phyloP scores from a whole-genome alignment of 2,888 invertebrate genomes.

The Phortica magna region DNA sequence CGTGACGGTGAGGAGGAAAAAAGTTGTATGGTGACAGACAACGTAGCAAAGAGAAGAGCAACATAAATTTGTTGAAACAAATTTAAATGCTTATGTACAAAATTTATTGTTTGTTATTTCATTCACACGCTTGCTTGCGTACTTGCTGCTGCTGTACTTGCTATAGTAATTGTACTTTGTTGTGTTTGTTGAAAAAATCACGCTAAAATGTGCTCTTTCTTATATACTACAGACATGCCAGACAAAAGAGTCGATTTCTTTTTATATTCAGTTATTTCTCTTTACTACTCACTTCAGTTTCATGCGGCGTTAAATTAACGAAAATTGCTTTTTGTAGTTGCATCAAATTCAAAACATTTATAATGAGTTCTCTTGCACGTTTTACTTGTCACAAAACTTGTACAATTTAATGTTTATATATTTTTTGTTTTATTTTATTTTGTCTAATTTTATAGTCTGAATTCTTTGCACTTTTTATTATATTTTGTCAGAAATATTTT shows the following conservation, averaged over 20 bases:
- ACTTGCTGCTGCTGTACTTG: background rate
- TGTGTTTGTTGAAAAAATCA: background rate
- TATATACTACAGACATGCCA: background rate
- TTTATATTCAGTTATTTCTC: background rate
- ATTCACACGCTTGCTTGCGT: no score
- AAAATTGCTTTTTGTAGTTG: background rate
- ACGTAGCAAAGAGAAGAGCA: no score
- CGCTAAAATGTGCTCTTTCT: background rate
- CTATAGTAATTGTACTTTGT: background rate
- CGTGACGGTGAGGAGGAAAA: background rate
- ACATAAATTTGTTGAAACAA: no score
- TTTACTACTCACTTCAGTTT: slow-evolving; percentile 1
- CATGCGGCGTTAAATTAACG: background rate
- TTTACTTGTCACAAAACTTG: no score
- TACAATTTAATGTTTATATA: background rate
- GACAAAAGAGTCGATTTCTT: background rate
- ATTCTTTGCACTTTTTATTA: slow-evolving; percentile 48
- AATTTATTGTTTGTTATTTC: no score
- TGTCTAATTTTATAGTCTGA: background rate
- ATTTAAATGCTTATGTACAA: no score
- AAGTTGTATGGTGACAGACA: background rate
- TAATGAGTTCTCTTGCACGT: background rate
- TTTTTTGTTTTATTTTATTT: background rate
- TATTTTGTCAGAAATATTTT: slow-evolving; percentile 47
- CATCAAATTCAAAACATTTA: background rate